These are phyloP conservation scores for Pogonocherus hispidulus DNA, from an alignment of 2,888 invertebrate genomes.

Conservation along the genomic window DNA sequence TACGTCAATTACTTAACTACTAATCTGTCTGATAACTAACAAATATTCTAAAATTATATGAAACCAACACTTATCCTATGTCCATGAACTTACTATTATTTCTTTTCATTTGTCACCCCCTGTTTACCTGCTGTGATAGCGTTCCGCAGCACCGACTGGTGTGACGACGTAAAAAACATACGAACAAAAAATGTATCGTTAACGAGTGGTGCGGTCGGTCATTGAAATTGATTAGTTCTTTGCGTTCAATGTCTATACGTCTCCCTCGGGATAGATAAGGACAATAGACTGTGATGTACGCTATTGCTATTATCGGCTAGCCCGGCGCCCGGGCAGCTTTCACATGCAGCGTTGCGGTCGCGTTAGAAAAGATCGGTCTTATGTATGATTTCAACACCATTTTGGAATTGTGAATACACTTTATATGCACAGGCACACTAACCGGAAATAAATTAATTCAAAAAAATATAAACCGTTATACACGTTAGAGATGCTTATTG, in stretches of 20 bases:
- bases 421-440: no score
- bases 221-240: conserved; percentile 61
- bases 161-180: conserved; percentile 4
- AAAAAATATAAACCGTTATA: no score
- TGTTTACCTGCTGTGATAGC: background rate
- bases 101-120: background rate
- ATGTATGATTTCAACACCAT: conserved; percentile 17
- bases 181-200: conserved; percentile 39
- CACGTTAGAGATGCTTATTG: no score
- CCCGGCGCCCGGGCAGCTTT: conserved; percentile 14
- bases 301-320: conserved; percentile 36
- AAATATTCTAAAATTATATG: no score
- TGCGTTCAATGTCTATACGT: conserved; percentile 52
- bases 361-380: conserved; percentile 22
- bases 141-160: background rate
- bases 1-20: no score
- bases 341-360: conserved; percentile 27
- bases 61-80: no score
- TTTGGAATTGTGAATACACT: no score
- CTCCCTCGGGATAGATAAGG: conserved; percentile 54
- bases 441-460: no score
- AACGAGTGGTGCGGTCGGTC: conserved; percentile 51
- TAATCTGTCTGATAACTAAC: no score
- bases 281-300: conserved; percentile 47
- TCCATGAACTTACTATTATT: no score